phyloP scores from a whole-genome alignment of 2,888 invertebrate genomes.

The Scaptomyza cyrtandrae region DNA sequence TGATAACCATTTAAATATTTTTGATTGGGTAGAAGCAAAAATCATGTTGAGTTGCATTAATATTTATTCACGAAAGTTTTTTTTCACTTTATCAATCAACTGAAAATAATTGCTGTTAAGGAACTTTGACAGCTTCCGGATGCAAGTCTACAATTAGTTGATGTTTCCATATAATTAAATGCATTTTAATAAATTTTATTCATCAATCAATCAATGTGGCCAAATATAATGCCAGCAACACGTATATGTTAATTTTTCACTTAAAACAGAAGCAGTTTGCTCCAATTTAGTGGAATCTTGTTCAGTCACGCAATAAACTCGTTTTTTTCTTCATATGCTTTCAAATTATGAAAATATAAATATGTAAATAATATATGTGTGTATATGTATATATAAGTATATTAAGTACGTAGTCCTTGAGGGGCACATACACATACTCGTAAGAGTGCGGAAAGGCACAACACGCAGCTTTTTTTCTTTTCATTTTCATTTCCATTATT shows the following conservation, averaged over 20 bases:
- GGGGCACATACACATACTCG: slow-evolving; percentile 8
- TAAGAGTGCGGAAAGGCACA: slow-evolving; percentile 15
- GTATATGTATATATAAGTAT: slow-evolving; percentile 1
- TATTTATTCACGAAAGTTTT: background rate
- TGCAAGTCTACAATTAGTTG: slow-evolving; percentile 13
- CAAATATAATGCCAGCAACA: slow-evolving; percentile 17
- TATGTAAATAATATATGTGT: slow-evolving; percentile 38
- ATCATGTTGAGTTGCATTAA: background rate
- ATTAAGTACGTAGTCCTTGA: slow-evolving; percentile 9
- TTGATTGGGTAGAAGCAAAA: too few relatives aligned
- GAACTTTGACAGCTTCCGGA: background rate
- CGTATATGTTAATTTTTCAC: slow-evolving; percentile 24
- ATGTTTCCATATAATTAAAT: slow-evolving; percentile 7
- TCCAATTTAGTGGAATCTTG: slow-evolving; percentile 55
- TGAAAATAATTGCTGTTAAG: background rate
- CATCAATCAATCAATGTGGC: slow-evolving; percentile 47
- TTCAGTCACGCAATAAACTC: slow-evolving; percentile 69
- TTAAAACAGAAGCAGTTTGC: slow-evolving; percentile 60
- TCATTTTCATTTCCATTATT: background rate
- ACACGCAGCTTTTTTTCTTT: slow-evolving; percentile 22
- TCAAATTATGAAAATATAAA: slow-evolving; percentile 58
- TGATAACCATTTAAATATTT: too few relatives aligned
- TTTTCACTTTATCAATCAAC: background rate
- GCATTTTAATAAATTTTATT: background rate
- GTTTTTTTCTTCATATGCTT: slow-evolving; percentile 70